Conservation (phyloP, 2,113 vertebrate genomes). For the Anguilla rostrata region DNA sequence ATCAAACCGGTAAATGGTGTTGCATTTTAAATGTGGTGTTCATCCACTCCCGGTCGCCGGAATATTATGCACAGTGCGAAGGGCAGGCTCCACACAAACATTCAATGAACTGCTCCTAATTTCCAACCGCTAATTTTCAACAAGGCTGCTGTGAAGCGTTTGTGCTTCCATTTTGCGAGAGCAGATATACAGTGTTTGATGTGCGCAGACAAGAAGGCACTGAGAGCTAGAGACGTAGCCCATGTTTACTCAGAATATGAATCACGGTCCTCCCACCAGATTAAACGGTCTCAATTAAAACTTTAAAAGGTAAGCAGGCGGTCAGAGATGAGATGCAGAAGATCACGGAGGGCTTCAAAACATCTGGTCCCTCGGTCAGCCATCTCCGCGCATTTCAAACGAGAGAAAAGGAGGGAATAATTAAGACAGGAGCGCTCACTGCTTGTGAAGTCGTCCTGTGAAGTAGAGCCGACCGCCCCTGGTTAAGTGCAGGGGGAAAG, state of each 20-base stretch:
- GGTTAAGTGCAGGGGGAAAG: background rate
- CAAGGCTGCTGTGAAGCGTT: background rate
- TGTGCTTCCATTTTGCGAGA: background rate
- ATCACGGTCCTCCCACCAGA: background rate
- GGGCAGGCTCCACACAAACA: background rate
- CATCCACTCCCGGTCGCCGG: background rate
- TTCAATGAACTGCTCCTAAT: conserved; percentile 3
- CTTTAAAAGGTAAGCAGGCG: background rate
- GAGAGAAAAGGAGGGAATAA: background rate
- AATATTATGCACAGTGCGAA: background rate
- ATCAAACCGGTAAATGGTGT: background rate
- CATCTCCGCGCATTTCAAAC: background rate
- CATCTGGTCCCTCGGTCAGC: background rate
- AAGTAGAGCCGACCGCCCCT: background rate
- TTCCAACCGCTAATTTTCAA: background rate
- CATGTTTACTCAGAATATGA: background rate
- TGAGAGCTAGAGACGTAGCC: background rate
- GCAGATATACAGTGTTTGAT: background rate
- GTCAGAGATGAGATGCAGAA: background rate
- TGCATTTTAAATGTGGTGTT: background rate
- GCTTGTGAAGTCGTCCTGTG: background rate
- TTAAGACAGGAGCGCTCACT: background rate
- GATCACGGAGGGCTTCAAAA: background rate
- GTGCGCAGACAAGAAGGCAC: background rate
- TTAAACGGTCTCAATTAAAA: background rate